A percentile compares a stretch with the other conserved stretches of the same genome.
Evolutionary conservation across 92 coral and sea anemone genomes (phyloP).

Genomic region (Paragorgia papillata): DNA sequence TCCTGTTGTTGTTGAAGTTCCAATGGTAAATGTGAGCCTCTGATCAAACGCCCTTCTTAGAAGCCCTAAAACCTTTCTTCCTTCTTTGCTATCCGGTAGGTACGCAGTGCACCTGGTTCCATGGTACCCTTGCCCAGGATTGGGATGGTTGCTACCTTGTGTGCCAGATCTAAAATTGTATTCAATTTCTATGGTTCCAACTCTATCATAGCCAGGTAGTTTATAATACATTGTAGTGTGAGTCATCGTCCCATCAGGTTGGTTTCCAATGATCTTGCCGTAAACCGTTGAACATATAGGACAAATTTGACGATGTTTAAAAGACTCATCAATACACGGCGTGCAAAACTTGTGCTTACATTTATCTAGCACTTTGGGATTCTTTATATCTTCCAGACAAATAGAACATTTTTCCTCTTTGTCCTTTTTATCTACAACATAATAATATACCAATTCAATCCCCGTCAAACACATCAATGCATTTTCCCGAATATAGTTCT

Average conservation of each 20-base stretch:
- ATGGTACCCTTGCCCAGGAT: constrained; percentile 23
- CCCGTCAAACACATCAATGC: no score
- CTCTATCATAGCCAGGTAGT: constrained; percentile 36
- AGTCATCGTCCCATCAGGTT: constrained; percentile 68
- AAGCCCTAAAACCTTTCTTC: constrained; percentile 14
- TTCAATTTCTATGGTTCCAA: constrained; percentile 8
- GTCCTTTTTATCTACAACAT: no score
- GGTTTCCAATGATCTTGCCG: constrained; percentile 67
- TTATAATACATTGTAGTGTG: background rate
- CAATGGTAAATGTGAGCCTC: constrained; percentile 34
- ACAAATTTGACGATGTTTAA: constrained; percentile 43
- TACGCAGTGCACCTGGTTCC: constrained; percentile 42
- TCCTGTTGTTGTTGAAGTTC: constrained; percentile 55
- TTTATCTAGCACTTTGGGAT: constrained; percentile 45
- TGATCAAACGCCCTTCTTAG: constrained; percentile 26
- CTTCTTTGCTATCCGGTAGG: constrained; percentile 40
- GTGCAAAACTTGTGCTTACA: constrained; percentile 74
- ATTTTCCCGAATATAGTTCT: no score
- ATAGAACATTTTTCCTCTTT: constrained; percentile 65
- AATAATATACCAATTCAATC: no score
- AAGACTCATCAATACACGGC: constrained; percentile 56
- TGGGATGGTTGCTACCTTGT: constrained; percentile 34
- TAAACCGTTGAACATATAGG: constrained; percentile 64
- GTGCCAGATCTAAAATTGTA: constrained; percentile 3
- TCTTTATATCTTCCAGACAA: constrained; percentile 54